These are phyloP conservation scores for Caracal caracal DNA, from an alignment of 2,113 vertebrate species.

Conservation along the genomic window DNA sequence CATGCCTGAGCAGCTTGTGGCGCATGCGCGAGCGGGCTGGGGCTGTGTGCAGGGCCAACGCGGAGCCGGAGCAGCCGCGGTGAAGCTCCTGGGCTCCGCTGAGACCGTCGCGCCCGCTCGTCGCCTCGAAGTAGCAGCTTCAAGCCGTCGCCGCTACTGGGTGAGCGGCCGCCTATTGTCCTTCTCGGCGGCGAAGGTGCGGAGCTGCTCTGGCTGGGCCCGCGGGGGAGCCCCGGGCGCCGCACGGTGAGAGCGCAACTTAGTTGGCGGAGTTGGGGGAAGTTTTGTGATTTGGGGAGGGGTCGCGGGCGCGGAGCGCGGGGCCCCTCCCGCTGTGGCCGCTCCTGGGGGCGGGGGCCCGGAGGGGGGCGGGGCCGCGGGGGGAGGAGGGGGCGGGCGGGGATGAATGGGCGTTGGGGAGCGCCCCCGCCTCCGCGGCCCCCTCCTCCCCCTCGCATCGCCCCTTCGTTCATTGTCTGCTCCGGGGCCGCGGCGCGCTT, in stretches of 20 bases:
- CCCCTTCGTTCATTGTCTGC: slow-evolving; percentile 5
- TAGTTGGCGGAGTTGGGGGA: slow-evolving; percentile 78
- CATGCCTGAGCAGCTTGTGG: background rate
- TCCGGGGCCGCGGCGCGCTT: background rate
- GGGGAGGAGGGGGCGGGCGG: background rate
- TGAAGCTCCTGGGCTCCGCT: background rate
- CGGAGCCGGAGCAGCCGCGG: background rate
- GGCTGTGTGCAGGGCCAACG: background rate
- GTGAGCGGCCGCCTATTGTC: slow-evolving; percentile 61
- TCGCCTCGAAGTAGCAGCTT: background rate
- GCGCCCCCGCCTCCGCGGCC: too few relatives aligned
- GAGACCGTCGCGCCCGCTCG: background rate
- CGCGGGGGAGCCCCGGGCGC: slow-evolving; percentile 67
- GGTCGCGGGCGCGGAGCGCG: slow-evolving; percentile 3
- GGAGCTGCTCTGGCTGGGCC: slow-evolving; percentile 58
- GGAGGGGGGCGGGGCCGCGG: background rate
- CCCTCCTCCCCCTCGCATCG: background rate
- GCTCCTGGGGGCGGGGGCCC: background rate
- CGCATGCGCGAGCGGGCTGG: slow-evolving; percentile 55
- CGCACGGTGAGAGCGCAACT: slow-evolving; percentile 75
- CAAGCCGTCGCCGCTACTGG: background rate
- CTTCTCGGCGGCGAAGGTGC: slow-evolving; percentile 47
- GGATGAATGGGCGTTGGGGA: background rate
- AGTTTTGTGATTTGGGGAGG: slow-evolving; percentile 56
- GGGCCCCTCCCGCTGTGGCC: slow-evolving; percentile 27